Conservation (phyloP, 2,888 invertebrate genomes). For the Ophonus ardosiacus region DNA sequence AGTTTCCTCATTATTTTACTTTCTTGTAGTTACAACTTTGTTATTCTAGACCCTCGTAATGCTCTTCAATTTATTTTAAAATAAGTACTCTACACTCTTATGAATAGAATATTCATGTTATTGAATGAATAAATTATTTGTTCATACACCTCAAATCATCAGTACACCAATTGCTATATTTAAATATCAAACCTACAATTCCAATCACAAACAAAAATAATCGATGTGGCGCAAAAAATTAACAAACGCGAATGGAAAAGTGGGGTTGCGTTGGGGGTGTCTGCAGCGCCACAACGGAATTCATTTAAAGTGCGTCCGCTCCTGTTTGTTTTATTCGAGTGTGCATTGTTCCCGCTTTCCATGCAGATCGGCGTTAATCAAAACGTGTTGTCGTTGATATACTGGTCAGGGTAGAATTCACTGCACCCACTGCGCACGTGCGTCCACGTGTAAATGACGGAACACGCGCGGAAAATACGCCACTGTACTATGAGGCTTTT, state of each 20-base stretch:
- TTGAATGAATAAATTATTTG: not conserved
- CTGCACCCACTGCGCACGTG: slow-evolving; percentile 32
- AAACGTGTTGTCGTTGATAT: slow-evolving; percentile 67
- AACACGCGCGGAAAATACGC: slow-evolving; percentile 27
- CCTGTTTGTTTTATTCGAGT: slow-evolving; percentile 56
- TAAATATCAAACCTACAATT: slow-evolving; percentile 16
- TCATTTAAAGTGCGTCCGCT: slow-evolving; percentile 57
- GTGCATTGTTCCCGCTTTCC: slow-evolving; percentile 58
- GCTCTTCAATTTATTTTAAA: not conserved
- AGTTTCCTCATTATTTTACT: too few relatives aligned
- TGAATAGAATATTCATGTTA: not conserved
- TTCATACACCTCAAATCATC: not conserved
- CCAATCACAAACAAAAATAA: slow-evolving; percentile 24
- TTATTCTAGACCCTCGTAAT: too few relatives aligned
- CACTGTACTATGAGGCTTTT: slow-evolving; percentile 9
- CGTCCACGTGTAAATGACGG: slow-evolving; percentile 31
- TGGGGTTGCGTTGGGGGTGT: slow-evolving; percentile 6
- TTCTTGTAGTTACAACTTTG: too few relatives aligned
- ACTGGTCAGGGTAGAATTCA: slow-evolving; percentile 22
- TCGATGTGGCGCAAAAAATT: slow-evolving; percentile 23
- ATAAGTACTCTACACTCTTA: not conserved
- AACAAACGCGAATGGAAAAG: slow-evolving; percentile 46
- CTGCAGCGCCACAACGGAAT: slow-evolving; percentile 50
- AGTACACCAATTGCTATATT: not conserved
- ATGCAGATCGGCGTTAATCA: slow-evolving; percentile 66